These are phyloP conservation scores for Cremastinae sp. DNA, from an alignment of 2,888 invertebrate genomes.

Conservation along the genomic window DNA sequence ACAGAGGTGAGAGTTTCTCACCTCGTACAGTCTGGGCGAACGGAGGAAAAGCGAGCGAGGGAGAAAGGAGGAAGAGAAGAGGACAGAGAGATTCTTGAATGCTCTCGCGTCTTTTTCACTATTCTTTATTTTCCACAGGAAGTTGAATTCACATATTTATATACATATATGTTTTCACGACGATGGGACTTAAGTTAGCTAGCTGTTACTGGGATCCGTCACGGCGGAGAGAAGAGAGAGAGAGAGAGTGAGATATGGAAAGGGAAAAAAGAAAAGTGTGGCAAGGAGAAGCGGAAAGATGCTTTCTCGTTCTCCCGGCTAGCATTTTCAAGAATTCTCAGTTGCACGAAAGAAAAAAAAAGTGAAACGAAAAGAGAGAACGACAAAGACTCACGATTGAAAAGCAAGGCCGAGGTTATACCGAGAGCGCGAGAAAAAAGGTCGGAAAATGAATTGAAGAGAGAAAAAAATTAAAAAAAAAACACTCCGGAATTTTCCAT, in stretches of 20 bases:
- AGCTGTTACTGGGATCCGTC: slow-evolving; percentile 22
- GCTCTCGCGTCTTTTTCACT: slow-evolving; percentile 12
- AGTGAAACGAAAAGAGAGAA: slow-evolving; percentile 9
- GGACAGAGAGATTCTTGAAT: slow-evolving; percentile 9
- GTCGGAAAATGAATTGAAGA: not conserved
- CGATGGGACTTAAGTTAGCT: slow-evolving; percentile 12
- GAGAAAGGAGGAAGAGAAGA: not conserved
- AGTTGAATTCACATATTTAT: not conserved
- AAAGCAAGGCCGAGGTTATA: slow-evolving; percentile 10
- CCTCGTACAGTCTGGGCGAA: slow-evolving; percentile 6
- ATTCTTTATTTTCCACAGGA: slow-evolving; percentile 18
- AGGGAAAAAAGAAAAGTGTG: slow-evolving; percentile 1
- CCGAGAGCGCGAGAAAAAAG: not conserved
- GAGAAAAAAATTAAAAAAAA: not conserved
- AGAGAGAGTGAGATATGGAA: slow-evolving; percentile 5
- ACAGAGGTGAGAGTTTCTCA: slow-evolving; percentile 1
- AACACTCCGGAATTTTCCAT: not conserved
- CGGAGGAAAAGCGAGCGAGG: not conserved
- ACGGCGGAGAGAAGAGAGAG: slow-evolving; percentile 1
- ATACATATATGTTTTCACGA: not conserved
- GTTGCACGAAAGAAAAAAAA: slow-evolving; percentile 1
- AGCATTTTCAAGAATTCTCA: slow-evolving; percentile 22
- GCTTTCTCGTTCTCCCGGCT: slow-evolving; percentile 16
- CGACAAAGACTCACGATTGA: slow-evolving; percentile 21
- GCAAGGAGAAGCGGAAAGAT: slow-evolving; percentile 13